Base-by-base conservation (phyloP, 2,797 vertebrate species). In the Tauraco hartlaubi region DNA sequence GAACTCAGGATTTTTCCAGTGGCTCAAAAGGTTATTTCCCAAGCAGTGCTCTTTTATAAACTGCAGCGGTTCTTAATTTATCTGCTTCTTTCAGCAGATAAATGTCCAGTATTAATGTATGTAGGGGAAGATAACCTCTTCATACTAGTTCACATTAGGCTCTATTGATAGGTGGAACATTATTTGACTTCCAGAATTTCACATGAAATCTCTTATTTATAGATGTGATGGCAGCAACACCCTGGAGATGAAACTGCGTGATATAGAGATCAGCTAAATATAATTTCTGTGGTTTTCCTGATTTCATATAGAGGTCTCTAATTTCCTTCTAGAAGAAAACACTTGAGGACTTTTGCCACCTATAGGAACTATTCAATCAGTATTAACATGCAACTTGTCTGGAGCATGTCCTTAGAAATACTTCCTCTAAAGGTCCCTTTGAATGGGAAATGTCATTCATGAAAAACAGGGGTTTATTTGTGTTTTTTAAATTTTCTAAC, bases 1-100 rank as follows among this genome's bases (percentile, higher is more conserved):
- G 98, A 98, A 97, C 97, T 95, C 95, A 20, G 91, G 95, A 94
- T 97, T 98, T 98, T 98, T 97, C 97, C 97, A 96, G 96, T 97
- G 89, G 79, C 95, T 97, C 88, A 33, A 96, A 98, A 97, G 97
- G 97, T 98, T 98, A 96, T 97, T 98, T 98, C 97, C 97, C 97
- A 98, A 97, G 97, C 92, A 87, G 12, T 43, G 52, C 94, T 96
- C 92, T 96, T 92, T 91, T 96, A 85, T 78, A 94, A 22, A 95
- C 94, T 88, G 91, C 62, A 85, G 33, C 82, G 62, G 33, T 56
- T 92, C 96, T 96, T 94, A 92, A 92, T 95, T 95, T 96, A 88
- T 95, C 92, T 94, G 81, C 93, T 94, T 73, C 94, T 96, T 95
- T 62, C 94, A 86, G 94, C 91, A 86, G 69, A 88, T 78, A 51